Conservation (phyloP, 2,113 vertebrate genomes). For the Lycocorax pyrrhopterus region DNA sequence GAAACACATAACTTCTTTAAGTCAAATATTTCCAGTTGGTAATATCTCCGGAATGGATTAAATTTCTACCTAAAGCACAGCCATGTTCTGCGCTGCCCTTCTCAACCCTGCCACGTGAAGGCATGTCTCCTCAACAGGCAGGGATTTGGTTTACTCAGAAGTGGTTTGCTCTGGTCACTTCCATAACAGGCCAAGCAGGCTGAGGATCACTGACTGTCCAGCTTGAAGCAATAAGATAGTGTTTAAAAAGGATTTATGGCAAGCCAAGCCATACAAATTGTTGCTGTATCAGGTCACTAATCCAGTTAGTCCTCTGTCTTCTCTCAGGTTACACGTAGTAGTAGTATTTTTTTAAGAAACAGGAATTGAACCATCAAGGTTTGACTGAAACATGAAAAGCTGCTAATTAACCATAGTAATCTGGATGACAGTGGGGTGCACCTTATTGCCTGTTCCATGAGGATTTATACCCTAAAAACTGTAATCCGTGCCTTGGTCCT, state of each 20-base stretch:
- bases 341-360: neutral
- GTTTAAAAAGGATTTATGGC: slow-evolving; percentile 50
- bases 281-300: slow-evolving; percentile 50
- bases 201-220: neutral
- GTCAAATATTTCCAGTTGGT: slow-evolving; percentile 60
- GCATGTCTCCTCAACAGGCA: neutral
- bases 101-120: neutral
- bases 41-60: slow-evolving; percentile 51
- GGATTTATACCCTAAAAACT: neutral
- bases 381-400: slow-evolving; percentile 1
- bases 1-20: slow-evolving; percentile 52
- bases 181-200: neutral
- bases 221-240: slow-evolving; percentile 2
- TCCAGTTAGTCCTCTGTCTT: slow-evolving; percentile 32
- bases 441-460: neutral
- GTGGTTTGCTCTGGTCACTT: neutral
- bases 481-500: neutral
- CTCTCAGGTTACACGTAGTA: slow-evolving; percentile 15
- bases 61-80: slow-evolving; percentile 40
- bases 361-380: neutral
- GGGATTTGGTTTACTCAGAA: neutral
- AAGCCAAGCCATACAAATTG: neutral
- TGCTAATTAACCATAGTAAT: slow-evolving; percentile 14
- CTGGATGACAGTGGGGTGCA: neutral
- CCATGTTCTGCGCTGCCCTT: slow-evolving; percentile 36